These are phyloP conservation scores for Sesamia nonagrioides DNA, from an alignment of 1,140 invertebrate species.

Conservation along the genomic window DNA sequence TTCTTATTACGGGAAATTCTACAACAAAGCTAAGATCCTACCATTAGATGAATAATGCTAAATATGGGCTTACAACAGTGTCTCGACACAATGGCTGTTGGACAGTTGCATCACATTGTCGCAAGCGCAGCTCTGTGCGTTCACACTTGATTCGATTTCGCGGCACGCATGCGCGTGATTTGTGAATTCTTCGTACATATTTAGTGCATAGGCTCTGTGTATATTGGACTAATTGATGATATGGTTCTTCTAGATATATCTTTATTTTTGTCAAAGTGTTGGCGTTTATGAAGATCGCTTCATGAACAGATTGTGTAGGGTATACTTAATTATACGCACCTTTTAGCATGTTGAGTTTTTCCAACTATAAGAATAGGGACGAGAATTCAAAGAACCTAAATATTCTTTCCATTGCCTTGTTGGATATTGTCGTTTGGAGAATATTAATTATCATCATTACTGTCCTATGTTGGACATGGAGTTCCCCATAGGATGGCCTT, in stretches of 20 bases:
- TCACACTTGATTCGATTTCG: conserved; percentile 64
- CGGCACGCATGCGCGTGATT: conserved; percentile 54
- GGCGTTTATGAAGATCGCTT: background rate
- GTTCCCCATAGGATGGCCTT: no score
- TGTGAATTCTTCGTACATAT: conserved; percentile 29
- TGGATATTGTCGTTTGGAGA: no score
- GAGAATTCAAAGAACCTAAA: no score
- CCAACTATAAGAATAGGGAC: no score
- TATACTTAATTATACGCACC: no score
- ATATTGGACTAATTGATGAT: background rate
- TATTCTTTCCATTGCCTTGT: no score
- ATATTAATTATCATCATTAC: no score
- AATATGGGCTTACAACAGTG: conserved; percentile 40
- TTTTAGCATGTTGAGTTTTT: no score
- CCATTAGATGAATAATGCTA: conserved; percentile 42
- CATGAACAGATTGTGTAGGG: background rate
- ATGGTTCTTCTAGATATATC: background rate
- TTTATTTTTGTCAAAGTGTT: background rate
- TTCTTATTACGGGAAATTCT: background rate
- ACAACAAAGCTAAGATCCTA: conserved; percentile 7
- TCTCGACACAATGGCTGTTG: conserved; percentile 48
- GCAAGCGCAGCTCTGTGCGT: conserved; percentile 53
- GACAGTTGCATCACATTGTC: conserved; percentile 56
- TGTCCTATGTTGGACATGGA: no score
- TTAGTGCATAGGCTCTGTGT: conserved; percentile 1